A percentile compares a stretch with the other conserved stretches of the same genome.
Evolutionary conservation across 2,888 invertebrate species (phyloP).

Genomic region (Nemotelus nigrinus): DNA sequence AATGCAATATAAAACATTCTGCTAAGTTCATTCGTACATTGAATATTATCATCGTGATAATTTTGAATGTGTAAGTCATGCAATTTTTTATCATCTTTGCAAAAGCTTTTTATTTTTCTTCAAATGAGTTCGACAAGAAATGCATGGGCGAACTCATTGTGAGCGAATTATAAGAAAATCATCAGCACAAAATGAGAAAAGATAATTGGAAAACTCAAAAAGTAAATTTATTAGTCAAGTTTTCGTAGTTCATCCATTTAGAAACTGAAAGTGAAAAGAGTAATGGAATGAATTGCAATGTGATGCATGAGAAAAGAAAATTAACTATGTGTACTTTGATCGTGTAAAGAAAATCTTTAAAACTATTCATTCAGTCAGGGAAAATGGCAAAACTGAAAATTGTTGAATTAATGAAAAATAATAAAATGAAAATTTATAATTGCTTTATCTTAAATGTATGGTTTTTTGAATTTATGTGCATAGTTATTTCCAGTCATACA

Average conservation of each 20-base stretch:
- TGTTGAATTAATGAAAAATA: constrained; percentile 18
- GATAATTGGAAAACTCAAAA: background rate
- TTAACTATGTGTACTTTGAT: constrained; percentile 1
- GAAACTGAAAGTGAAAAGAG: too few relatives aligned
- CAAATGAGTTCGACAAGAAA: background rate
- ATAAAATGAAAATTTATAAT: constrained; percentile 35
- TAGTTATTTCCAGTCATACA: too few relatives aligned
- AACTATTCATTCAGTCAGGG: constrained; percentile 33
- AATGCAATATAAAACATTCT: background rate
- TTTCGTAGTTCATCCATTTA: too few relatives aligned
- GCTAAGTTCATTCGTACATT: background rate
- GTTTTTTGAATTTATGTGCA: too few relatives aligned
- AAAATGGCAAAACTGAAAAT: constrained; percentile 22
- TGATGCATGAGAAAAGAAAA: too few relatives aligned
- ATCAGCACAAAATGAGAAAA: constrained; percentile 25
- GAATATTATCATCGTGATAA: background rate
- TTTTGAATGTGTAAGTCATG: background rate
- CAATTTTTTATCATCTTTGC: background rate
- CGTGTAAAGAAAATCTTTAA: constrained; percentile 1
- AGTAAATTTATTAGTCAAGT: background rate
- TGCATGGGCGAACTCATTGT: background rate
- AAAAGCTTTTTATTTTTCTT: constrained; percentile 13
- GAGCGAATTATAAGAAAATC: constrained; percentile 19
- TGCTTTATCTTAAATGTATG: constrained; percentile 4
- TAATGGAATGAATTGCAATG: too few relatives aligned